Evolutionary conservation across 1,140 invertebrate species (phyloP).

Genomic region (Nephotettix cincticeps): DNA sequence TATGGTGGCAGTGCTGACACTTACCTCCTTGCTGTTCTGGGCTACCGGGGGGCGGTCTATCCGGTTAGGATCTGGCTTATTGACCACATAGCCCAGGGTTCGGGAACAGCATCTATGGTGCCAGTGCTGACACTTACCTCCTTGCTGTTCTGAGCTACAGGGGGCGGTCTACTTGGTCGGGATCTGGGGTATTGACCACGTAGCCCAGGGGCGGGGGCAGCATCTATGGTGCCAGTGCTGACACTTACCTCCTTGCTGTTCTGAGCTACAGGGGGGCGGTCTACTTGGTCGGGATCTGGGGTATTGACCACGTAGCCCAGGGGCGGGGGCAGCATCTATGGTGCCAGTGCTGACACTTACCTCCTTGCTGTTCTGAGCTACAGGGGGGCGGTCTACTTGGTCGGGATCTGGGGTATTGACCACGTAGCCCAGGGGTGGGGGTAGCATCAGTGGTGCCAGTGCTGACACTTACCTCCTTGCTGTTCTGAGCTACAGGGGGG

Average conservation of each 20-base stretch:
- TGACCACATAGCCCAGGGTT: constrained; percentile 36
- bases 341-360: constrained; percentile 22
- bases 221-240: constrained; percentile 2
- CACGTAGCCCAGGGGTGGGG: constrained; percentile 33
- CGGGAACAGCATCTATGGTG: constrained; percentile 20
- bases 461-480: constrained; percentile 26
- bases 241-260: constrained; percentile 29
- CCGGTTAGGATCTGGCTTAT: constrained; percentile 22
- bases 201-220: constrained; percentile 31
- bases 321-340: constrained; percentile 22
- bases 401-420: constrained; percentile 31
- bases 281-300: constrained; percentile 9
- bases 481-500: not conserved
- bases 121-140: constrained; percentile 24
- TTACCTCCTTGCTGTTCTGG: constrained; percentile 28
- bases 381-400: not conserved
- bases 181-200: constrained; percentile 34
- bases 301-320: constrained; percentile 37
- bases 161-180: not conserved
- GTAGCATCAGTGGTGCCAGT: constrained; percentile 20
- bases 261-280: not conserved
- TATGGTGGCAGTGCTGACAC: constrained; percentile 9
- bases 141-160: constrained; percentile 14
- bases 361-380: constrained; percentile 19
- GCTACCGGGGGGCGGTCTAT: not conserved